Evolutionary conservation across 2,797 vertebrate species (phyloP), one percentile per base, ranked within the genome.

Genomic region (Sandelia bainsii): DNA sequence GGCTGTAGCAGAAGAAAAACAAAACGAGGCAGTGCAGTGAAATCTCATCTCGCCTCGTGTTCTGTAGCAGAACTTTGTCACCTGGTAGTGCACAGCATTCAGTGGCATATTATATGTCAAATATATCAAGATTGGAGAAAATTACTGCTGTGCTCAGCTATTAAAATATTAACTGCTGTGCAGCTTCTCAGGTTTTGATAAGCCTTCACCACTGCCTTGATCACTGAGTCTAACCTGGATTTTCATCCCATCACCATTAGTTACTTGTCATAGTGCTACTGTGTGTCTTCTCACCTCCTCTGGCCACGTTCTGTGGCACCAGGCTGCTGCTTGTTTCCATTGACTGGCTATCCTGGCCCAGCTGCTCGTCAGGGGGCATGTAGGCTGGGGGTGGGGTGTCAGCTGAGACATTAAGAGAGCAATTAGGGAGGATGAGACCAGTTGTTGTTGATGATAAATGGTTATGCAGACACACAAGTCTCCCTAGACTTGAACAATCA

Each of bases 301-400:
- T 90, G 60, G 93, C 80, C 86, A 95, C 84, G 80, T 90, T 94
- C 40, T 70, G 92, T 6, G 89, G 89, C 52, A 92, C 93, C 84
- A 94, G 67, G 72, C 72, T 91, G 90, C 89, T 95, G 81, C 92
- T 93, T 0, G 95, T 95, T 77, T 99, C 98, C 98, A 99, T 99
- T 45, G 97, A 97, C 91, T 99, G 97, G 85, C 94, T 96, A 65
- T 99, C 98, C n/a, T 96, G 97, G 76, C 96, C 95, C 94, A 98
- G 94, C 83, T 96, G 96, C 92, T 99, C 98, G 87, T 99, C 98
- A 0, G 98, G 98, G 90, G 98, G 98, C 96, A 99, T 96, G 93
- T 99, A 99, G 82, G 98, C 98, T 65, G 98, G 98, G 72, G 98
- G 98, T 57, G 98, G 98, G 58, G 98, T 99, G 93, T 99, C 98